These are phyloP conservation scores for Cryptomyrus ogoouensis DNA, from an alignment of 2,113 vertebrate species.

Conservation along the genomic window DNA sequence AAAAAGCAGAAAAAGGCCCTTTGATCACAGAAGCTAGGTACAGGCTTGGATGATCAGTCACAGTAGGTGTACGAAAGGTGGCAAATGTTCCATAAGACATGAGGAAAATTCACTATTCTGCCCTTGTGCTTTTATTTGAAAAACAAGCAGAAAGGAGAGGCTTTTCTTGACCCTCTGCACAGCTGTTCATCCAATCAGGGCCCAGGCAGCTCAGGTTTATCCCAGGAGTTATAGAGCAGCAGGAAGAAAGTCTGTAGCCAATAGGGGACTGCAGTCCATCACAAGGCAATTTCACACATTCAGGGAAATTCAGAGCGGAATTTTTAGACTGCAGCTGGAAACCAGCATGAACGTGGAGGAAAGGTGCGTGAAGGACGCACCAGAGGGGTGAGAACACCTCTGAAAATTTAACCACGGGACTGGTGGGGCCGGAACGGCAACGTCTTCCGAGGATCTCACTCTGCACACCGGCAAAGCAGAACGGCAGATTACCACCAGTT, in stretches of 20 bases:
- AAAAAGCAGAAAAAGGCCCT: not conserved
- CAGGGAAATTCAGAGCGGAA: not conserved
- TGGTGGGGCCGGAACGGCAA: not conserved
- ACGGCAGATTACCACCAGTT: not conserved
- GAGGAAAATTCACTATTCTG: not conserved
- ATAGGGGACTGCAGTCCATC: not conserved
- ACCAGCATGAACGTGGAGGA: not conserved
- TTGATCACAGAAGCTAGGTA: not conserved
- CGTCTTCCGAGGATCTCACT: not conserved
- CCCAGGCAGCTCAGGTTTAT: not conserved
- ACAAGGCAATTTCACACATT: not conserved
- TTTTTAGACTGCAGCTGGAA: not conserved
- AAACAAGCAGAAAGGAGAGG: not conserved
- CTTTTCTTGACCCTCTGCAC: not conserved
- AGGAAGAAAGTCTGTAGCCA: not conserved
- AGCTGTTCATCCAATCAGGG: not conserved
- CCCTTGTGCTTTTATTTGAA: not conserved
- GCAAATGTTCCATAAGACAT: not conserved
- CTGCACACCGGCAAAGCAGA: not conserved
- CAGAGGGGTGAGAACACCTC: not conserved
- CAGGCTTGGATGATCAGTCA: not conserved
- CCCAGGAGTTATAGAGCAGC: not conserved
- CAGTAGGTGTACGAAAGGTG: not conserved
- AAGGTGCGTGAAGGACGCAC: not conserved
- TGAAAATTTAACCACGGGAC: not conserved